Conservation (phyloP, 2,797 vertebrate species). For the Sylvia borin region DNA sequence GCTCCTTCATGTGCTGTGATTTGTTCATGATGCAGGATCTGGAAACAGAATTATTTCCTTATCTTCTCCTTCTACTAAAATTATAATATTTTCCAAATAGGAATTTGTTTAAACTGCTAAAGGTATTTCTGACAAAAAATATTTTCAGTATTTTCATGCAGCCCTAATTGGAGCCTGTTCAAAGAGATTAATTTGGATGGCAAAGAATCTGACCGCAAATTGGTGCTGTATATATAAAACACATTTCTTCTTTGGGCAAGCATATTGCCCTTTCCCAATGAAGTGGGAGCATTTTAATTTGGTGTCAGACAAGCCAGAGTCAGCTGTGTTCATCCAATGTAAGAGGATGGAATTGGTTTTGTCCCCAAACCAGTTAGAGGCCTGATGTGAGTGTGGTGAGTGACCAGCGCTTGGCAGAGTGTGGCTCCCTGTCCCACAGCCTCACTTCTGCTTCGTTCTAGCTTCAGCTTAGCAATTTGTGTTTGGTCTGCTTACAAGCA, state of each 20-base stretch:
- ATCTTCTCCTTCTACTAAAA: not conserved
- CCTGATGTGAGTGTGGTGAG: not conserved
- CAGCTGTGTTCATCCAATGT: accelerated
- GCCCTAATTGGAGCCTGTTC: not conserved
- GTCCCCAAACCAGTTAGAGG: not conserved
- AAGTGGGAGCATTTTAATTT: not conserved
- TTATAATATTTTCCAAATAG: not conserved
- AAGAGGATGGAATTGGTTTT: not conserved
- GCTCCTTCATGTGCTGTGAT: not conserved
- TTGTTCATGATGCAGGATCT: not conserved
- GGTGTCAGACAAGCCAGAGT: not conserved
- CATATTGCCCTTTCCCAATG: not conserved
- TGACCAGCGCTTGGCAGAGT: not conserved
- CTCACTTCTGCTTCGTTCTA: not conserved
- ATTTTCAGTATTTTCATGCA: not conserved
- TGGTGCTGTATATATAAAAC: not conserved
- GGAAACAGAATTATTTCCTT: not conserved
- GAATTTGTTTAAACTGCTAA: not conserved
- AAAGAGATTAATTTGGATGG: not conserved
- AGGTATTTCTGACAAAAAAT: not conserved
- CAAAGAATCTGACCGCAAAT: not conserved
- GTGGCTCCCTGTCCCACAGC: not conserved
- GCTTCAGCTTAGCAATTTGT: not conserved
- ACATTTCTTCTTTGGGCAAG: not conserved
- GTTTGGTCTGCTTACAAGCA: not conserved